Percentiles rank a stretch among this genome's conserved stretches.
These are phyloP conservation scores for Buphagus erythrorhynchus DNA, from an alignment of 2,797 vertebrate species.

Conservation along the genomic window DNA sequence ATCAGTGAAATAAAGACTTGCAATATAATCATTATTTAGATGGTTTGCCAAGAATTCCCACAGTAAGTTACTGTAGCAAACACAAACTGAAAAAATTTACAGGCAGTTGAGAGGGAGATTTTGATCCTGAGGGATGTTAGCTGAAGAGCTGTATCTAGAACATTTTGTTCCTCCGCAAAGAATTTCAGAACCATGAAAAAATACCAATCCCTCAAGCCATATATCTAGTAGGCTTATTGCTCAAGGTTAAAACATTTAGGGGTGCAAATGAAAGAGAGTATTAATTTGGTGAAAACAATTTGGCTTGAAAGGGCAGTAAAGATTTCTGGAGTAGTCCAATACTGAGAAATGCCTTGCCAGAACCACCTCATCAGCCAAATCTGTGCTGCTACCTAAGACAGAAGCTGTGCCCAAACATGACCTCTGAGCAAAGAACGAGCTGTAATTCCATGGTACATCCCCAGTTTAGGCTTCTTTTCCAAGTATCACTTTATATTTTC, in stretches of 20 bases:
- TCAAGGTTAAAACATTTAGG: neutral
- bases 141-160: neutral
- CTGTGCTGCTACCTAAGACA: neutral
- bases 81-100: neutral
- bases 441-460: neutral
- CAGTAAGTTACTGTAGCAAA: neutral
- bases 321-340: neutral
- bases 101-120: neutral
- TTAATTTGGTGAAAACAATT: neutral
- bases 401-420: accelerated
- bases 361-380: neutral
- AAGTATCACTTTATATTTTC: neutral
- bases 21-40: neutral
- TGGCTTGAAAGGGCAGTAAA: neutral
- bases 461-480: neutral
- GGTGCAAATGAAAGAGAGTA: neutral
- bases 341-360: neutral
- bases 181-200: neutral
- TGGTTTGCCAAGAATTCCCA: neutral
- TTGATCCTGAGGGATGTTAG: neutral
- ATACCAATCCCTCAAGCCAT: neutral
- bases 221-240: neutral
- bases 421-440: neutral
- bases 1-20: neutral
- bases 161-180: neutral